Percentiles rank a stretch among this genome's conserved stretches.
Evolutionary conservation across 2,113 vertebrate genomes (phyloP).

Genomic region (Rattus rattus): DNA sequence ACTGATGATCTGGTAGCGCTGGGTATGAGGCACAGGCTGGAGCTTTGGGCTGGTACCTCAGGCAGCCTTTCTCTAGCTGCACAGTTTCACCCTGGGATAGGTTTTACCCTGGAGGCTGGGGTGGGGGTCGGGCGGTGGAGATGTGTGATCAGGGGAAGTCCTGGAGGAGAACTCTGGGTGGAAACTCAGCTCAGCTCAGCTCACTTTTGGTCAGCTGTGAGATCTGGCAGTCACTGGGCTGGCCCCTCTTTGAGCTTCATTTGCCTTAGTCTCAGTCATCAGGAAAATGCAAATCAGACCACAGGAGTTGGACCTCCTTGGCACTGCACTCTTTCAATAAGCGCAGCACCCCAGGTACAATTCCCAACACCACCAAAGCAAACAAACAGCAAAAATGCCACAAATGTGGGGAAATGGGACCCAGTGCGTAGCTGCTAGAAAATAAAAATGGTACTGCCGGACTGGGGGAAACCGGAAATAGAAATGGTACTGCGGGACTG

Average conservation of each 20-base stretch:
- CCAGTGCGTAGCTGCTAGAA: too few species aligned
- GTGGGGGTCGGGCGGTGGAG: accelerated
- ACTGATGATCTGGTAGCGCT: background rate
- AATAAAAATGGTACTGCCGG: background rate
- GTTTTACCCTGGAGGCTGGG: background rate
- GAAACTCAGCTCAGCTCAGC: background rate
- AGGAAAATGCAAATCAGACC: background rate
- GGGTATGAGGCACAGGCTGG: accelerated
- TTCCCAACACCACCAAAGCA: background rate
- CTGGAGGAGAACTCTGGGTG: background rate
- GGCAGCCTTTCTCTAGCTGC: accelerated
- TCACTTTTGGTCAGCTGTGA: background rate
- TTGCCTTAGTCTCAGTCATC: too few species aligned
- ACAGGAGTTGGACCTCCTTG: background rate
- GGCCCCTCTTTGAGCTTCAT: background rate
- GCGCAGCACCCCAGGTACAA: background rate
- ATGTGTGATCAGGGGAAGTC: background rate
- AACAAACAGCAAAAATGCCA: too few species aligned
- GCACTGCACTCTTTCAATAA: background rate
- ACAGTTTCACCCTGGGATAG: background rate
- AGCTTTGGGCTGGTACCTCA: accelerated
- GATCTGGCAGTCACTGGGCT: background rate
- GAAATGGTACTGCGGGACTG: too few species aligned
- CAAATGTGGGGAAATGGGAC: background rate
- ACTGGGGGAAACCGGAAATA: too few species aligned